Evolutionary conservation across 1,140 invertebrate genomes (phyloP).

Genomic region (honey bee (Apis mellifera)): Amel_HAv3.1 CM009931.2:274001-274500

Average conservation of each 20-base stretch:
- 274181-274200: too few relatives aligned
- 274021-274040: constrained; percentile 36
- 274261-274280: too few relatives aligned
- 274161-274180: too few relatives aligned
- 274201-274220: too few relatives aligned
- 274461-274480: neutral
- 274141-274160: too few relatives aligned
- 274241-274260: too few relatives aligned
- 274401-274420: too few relatives aligned
- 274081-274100: constrained; percentile 5
- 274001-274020: constrained; percentile 36
- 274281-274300: too few relatives aligned
- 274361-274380: constrained; percentile 19
- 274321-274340: neutral
- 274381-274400: neutral
- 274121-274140: too few relatives aligned
- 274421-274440: too few relatives aligned
- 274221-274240: too few relatives aligned
- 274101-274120: neutral
- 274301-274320: neutral
- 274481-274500: constrained; percentile 5
- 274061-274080: constrained; percentile 25
- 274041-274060: constrained; percentile 35
- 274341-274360: neutral
- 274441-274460: too few relatives aligned